phyloP scores from a whole-genome alignment of 2,797 vertebrate genomes.

The Melanotaenia parkinsoni region DNA sequence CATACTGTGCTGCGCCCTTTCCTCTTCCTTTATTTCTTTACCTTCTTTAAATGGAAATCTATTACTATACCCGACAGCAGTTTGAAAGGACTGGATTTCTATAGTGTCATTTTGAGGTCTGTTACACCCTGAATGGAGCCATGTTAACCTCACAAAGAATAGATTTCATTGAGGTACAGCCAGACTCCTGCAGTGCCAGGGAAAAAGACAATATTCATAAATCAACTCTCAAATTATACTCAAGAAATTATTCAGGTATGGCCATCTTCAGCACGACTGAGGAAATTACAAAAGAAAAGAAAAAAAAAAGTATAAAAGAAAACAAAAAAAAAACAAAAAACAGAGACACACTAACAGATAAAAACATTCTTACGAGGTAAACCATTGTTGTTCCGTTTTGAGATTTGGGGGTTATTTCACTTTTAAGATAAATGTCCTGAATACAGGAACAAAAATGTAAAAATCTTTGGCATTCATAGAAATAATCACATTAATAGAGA shows the following conservation, averaged over 20 bases:
- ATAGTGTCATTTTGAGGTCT: conserved; percentile 9
- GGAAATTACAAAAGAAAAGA: not conserved
- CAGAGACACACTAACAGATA: not conserved
- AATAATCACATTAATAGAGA: no score
- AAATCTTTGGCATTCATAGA: no score
- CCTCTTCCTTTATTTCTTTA: conserved; percentile 14
- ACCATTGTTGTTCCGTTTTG: not conserved
- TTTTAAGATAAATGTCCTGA: no score
- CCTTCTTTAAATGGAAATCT: conserved; percentile 14
- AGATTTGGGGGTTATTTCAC: no score
- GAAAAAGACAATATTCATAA: conserved; percentile 10
- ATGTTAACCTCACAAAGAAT: not conserved
- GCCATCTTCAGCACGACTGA: not conserved
- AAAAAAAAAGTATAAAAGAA: not conserved
- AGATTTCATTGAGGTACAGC: not conserved
- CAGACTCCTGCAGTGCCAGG: not conserved
- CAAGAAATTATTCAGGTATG: not conserved
- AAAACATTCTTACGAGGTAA: not conserved
- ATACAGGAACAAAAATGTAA: no score
- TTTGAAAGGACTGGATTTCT: conserved; percentile 14
- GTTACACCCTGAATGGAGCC: conserved; percentile 16
- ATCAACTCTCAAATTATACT: conserved; percentile 5
- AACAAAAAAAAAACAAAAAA: not conserved
- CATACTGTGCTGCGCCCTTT: not conserved
- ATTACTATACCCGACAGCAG: conserved; percentile 10